Conservation (phyloP, 2,113 vertebrate species). For the Oreocharis arfaki region DNA sequence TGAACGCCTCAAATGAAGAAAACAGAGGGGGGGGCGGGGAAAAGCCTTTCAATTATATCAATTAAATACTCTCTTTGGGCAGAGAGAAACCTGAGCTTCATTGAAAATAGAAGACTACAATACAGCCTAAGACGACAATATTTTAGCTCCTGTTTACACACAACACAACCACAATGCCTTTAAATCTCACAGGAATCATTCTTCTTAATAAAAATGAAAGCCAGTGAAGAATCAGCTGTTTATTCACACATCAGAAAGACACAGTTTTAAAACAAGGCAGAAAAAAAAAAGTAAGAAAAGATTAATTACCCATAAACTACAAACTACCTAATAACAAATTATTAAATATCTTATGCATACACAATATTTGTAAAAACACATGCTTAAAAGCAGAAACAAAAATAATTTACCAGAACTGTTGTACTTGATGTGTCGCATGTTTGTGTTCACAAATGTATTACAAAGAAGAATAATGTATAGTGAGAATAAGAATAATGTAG, state of each 20-base stretch:
- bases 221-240: slow-evolving; percentile 10
- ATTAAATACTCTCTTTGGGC: slow-evolving; percentile 64
- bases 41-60: slow-evolving; percentile 48
- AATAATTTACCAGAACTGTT: not conserved
- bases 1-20: slow-evolving; percentile 58
- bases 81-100: slow-evolving; percentile 49
- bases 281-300: not conserved
- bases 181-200: slow-evolving; percentile 39
- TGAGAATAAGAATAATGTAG: not conserved
- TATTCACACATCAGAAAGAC: not conserved
- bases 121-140: slow-evolving; percentile 4
- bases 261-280: not conserved
- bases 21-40: rapidly evolving
- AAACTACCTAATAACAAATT: not conserved
- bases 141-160: slow-evolving; percentile 58
- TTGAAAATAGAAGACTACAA: slow-evolving; percentile 13
- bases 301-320: not conserved
- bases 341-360: not conserved
- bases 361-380: not conserved
- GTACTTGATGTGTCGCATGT: not conserved
- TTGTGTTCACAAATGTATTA: not conserved
- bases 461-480: not conserved
- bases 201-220: slow-evolving; percentile 60
- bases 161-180: slow-evolving; percentile 1
- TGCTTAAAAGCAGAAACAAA: not conserved